phyloP scores from a whole-genome alignment of 2,113 vertebrate species.

The Aegotheles bennettii region DNA sequence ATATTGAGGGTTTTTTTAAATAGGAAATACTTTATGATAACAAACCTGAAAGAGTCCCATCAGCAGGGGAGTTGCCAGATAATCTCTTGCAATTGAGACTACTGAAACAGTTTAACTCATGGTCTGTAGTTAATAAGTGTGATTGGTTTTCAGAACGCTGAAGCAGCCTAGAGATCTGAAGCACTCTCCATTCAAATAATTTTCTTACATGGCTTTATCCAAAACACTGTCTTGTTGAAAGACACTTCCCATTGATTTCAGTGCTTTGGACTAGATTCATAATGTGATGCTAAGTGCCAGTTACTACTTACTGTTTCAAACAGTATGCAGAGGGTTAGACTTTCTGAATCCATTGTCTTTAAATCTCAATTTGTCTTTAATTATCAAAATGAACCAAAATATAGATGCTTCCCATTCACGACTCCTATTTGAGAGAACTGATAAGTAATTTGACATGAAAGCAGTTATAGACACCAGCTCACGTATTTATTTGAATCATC shows the following conservation, averaged over 20 bases:
- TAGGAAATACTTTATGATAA: not conserved
- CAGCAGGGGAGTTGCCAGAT: not conserved
- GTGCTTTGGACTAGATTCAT: not conserved
- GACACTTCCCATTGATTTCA: not conserved
- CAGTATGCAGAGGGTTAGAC: not conserved
- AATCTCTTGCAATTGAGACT: constrained; percentile 11
- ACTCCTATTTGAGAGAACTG: not conserved
- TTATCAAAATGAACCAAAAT: constrained; percentile 35
- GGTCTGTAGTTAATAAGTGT: not conserved
- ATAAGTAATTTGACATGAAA: constrained; percentile 35
- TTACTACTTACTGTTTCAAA: not conserved
- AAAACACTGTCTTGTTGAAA: not conserved
- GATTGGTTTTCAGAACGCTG: not conserved
- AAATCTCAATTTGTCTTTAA: constrained; percentile 46
- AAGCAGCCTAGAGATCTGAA: constrained; percentile 1
- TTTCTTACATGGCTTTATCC: not conserved
- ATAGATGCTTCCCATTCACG: not conserved
- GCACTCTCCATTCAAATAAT: not conserved
- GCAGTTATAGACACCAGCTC: not conserved
- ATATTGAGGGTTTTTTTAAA: not conserved
- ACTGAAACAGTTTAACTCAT: constrained; percentile 17
- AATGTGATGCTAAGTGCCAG: not conserved
- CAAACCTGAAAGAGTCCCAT: not conserved
- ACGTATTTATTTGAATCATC: constrained; percentile 40
- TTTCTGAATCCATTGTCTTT: not conserved